These are phyloP conservation scores for Chloroclysta siterata DNA, from an alignment of 2,888 invertebrate genomes.

Conservation along the genomic window DNA sequence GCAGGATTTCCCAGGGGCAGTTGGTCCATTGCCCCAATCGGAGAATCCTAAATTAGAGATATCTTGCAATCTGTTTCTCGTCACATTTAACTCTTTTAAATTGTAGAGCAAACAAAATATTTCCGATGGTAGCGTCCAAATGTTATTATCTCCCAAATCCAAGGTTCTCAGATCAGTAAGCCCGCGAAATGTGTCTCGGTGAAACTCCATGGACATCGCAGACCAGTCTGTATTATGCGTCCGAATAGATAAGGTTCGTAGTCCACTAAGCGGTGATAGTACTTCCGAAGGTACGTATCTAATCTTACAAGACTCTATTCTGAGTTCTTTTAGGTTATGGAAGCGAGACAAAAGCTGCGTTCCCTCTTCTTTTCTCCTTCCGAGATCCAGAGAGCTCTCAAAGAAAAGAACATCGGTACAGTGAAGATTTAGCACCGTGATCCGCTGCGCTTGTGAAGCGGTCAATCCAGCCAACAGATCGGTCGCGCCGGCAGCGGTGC, in stretches of 20 bases:
- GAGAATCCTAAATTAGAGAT: slow-evolving; percentile 90
- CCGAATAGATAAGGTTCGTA: slow-evolving; percentile 87
- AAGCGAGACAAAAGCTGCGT: slow-evolving; percentile 86
- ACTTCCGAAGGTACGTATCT: slow-evolving; percentile 89
- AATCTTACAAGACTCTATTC: slow-evolving; percentile 91
- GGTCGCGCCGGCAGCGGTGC: slow-evolving; percentile 87
- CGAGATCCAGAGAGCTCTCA: slow-evolving; percentile 88
- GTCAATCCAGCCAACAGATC: slow-evolving; percentile 87
- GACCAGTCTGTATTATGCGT: slow-evolving; percentile 93
- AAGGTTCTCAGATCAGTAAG: slow-evolving; percentile 87
- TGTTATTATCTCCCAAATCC: slow-evolving; percentile 90
- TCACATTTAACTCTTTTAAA: slow-evolving; percentile 89
- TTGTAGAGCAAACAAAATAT: slow-evolving; percentile 89
- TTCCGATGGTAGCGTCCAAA: slow-evolving; percentile 90
- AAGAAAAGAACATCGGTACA: slow-evolving; percentile 90
- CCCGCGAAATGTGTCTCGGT: slow-evolving; percentile 89
- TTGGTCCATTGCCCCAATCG: slow-evolving; percentile 88
- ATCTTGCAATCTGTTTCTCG: slow-evolving; percentile 91
- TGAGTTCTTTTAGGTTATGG: slow-evolving; percentile 87
- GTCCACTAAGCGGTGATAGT: slow-evolving; percentile 87
- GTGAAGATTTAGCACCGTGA: slow-evolving; percentile 87
- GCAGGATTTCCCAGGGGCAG: slow-evolving; percentile 88
- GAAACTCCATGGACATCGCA: slow-evolving; percentile 90
- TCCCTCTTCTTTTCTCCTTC: slow-evolving; percentile 79
- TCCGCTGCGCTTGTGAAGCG: slow-evolving; percentile 88